These are phyloP conservation scores for Microctenopoma steveboyesi DNA, from an alignment of 2,797 vertebrate genomes.

Conservation along the genomic window DNA sequence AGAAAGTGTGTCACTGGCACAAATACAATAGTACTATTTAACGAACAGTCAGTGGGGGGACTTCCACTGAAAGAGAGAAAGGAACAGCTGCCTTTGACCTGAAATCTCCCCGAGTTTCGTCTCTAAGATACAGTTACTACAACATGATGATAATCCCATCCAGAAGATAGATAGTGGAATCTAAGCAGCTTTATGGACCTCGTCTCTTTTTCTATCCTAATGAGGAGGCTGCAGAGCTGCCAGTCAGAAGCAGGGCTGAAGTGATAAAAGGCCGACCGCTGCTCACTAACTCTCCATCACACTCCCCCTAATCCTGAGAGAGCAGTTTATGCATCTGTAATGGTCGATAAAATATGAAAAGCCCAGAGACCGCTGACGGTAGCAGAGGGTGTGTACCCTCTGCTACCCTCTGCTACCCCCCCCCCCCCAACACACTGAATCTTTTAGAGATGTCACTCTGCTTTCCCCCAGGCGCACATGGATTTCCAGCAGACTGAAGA, in stretches of 20 bases:
- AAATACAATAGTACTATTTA: constrained; percentile 67
- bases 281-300: constrained; percentile 30
- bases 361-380: constrained; percentile 56
- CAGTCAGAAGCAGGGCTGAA: constrained; percentile 44
- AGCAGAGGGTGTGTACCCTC: constrained; percentile 29
- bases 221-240: constrained; percentile 36
- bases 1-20: constrained; percentile 78
- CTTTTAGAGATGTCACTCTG: constrained; percentile 55
- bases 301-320: constrained; percentile 58
- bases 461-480: constrained; percentile 36
- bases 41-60: constrained; percentile 61
- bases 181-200: constrained; percentile 62
- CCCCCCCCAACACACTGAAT: constrained; percentile 50
- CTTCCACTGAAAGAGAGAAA: constrained; percentile 59
- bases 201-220: constrained; percentile 30
- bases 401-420: not conserved
- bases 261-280: constrained; percentile 38
- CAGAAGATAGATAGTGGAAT: constrained; percentile 49
- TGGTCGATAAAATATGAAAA: constrained; percentile 72
- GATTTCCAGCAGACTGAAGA: constrained; percentile 51
- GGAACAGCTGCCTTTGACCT: constrained; percentile 21
- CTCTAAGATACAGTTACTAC: constrained; percentile 15
- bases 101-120: constrained; percentile 23
- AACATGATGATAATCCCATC: constrained; percentile 44
- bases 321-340: constrained; percentile 71